phyloP scores from a whole-genome alignment of 2,797 vertebrate genomes.

The Rhadinocentrus ornatus region DNA sequence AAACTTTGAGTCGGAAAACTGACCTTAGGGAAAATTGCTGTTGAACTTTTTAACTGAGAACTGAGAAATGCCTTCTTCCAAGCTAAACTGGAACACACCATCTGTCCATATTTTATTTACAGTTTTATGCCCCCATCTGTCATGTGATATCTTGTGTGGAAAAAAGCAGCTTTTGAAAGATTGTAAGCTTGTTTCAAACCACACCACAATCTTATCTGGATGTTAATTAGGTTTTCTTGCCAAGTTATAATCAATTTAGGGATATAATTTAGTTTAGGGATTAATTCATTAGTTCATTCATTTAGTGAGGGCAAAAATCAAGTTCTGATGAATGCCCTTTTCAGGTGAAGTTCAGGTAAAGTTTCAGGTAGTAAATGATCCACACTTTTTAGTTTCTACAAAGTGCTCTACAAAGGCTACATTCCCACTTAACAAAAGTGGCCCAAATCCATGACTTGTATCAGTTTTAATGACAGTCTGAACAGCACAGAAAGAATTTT shows the following conservation, averaged over 20 bases:
- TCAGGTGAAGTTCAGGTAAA: too few relatives aligned
- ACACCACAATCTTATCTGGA: background rate
- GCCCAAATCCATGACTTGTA: too few relatives aligned
- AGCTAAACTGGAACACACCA: background rate
- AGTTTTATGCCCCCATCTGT: background rate
- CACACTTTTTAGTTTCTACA: too few relatives aligned
- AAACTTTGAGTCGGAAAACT: background rate
- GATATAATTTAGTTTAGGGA: too few relatives aligned
- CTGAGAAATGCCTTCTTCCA: background rate
- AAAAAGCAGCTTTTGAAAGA: background rate
- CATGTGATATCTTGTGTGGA: background rate
- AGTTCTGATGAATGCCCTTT: background rate
- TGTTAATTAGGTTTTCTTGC: background rate
- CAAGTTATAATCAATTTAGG: too few relatives aligned
- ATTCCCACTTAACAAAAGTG: too few relatives aligned
- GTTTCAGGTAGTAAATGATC: too few relatives aligned
- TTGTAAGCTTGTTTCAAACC: background rate
- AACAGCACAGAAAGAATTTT: too few relatives aligned
- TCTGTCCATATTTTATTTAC: background rate
- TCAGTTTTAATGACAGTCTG: too few relatives aligned
- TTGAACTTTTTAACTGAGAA: background rate
- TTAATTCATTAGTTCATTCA: background rate
- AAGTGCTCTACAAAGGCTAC: too few relatives aligned
- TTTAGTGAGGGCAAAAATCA: background rate
- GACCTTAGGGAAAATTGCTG: background rate